Evolutionary conservation across 64 coral and sea anemone genomes (phyloP).

Genomic region (Montipora capricornis): DNA sequence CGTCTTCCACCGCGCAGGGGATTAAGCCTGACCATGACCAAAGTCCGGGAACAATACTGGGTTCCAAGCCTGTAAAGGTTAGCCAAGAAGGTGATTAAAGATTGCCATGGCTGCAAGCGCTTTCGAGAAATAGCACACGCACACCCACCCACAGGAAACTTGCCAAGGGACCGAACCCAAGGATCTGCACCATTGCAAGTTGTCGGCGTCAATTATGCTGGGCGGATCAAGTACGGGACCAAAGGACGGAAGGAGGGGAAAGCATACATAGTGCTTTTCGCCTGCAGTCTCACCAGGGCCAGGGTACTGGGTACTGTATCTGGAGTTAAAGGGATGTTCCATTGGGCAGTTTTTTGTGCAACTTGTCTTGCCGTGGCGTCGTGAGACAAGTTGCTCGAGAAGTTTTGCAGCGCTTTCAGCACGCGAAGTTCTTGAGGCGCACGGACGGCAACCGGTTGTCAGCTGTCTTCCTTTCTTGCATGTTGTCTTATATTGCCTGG

Average conservation of each 20-base stretch:
- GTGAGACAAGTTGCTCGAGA: too few species aligned
- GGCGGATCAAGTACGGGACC: not conserved
- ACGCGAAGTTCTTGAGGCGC: too few species aligned
- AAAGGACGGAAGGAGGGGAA: conserved; percentile 18
- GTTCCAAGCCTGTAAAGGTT: conserved; percentile 26
- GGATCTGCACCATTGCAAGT: too few species aligned
- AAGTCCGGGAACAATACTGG: conserved; percentile 32
- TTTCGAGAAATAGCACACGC: not conserved
- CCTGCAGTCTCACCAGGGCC: conserved; percentile 37
- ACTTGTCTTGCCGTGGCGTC: too few species aligned
- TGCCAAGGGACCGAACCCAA: not conserved
- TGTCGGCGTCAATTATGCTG: not conserved
- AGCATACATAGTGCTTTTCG: conserved; percentile 27
- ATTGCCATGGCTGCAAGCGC: conserved; percentile 25
- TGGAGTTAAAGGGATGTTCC: too few species aligned
- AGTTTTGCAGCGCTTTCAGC: too few species aligned
- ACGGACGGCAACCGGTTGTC: too few species aligned
- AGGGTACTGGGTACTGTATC: not conserved
- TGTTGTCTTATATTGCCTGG: too few species aligned
- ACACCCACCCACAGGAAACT: not conserved
- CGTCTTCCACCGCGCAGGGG: conserved; percentile 52
- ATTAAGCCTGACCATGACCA: conserved; percentile 30
- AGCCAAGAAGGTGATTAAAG: not conserved
- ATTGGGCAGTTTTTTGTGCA: too few species aligned
- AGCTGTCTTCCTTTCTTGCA: too few species aligned